A percentile compares a stretch with the other conserved stretches of the same genome.
Conservation (phyloP, 2,113 vertebrate genomes). For the Cranoglanis bouderius region DNA sequence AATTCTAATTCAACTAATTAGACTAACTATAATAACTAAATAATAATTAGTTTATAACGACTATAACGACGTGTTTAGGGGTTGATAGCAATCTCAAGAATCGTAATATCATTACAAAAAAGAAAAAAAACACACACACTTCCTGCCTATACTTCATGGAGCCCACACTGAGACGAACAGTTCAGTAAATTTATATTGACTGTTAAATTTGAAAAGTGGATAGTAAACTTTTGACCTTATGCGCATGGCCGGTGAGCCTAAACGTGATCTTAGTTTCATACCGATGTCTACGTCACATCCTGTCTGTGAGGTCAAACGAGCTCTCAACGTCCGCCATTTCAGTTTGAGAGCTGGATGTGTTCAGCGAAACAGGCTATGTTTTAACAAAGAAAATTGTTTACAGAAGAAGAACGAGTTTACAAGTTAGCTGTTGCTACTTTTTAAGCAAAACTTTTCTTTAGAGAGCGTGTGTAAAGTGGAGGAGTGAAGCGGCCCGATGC, state of each 20-base stretch:
- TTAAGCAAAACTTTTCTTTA: conserved; percentile 51
- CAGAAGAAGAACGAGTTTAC: background rate
- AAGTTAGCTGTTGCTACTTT: background rate
- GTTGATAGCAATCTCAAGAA: background rate
- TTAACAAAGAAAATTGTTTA: conserved; percentile 1
- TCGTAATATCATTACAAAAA: background rate
- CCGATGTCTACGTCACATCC: conserved; percentile 74
- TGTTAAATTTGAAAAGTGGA: background rate
- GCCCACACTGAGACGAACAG: background rate
- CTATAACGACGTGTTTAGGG: background rate
- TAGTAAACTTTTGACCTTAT: conserved; percentile 27
- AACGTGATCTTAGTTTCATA: background rate
- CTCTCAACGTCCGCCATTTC: conserved; percentile 82
- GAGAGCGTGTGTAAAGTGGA: background rate
- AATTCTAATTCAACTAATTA: background rate
- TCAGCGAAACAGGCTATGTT: background rate
- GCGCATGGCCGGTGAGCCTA: background rate
- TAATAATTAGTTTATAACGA: background rate
- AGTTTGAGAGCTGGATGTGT: conserved; percentile 61
- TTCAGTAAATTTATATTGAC: background rate
- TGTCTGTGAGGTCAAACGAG: conserved; percentile 84
- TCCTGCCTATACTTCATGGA: background rate
- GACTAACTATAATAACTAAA: background rate
- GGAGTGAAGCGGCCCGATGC: background rate
- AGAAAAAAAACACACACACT: background rate